These are phyloP conservation scores for Alosa sapidissima DNA, from an alignment of 2,797 vertebrate genomes.

Conservation along the genomic window DNA sequence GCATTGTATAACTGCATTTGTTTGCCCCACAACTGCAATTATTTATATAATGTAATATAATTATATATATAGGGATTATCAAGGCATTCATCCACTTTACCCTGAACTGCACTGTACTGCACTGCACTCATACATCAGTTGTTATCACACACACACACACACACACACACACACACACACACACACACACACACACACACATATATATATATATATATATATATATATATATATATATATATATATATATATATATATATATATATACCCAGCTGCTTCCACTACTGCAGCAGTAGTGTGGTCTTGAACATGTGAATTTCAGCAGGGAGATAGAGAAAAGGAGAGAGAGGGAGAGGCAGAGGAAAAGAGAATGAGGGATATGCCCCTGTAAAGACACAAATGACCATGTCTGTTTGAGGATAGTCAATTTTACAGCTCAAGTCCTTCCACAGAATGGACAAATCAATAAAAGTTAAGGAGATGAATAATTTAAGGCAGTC, in stretches of 20 bases:
- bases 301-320: background rate
- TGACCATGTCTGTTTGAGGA: slow-evolving; percentile 79
- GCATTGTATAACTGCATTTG: too few species aligned
- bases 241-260: too few species aligned
- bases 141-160: background rate
- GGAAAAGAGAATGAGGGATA: slow-evolving; percentile 36
- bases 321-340: background rate
- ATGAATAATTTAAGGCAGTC: slow-evolving; percentile 99
- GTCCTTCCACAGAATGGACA: slow-evolving; percentile 90
- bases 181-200: too few species aligned
- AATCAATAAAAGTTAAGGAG: slow-evolving; percentile 99
- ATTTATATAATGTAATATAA: too few species aligned
- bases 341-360: slow-evolving; percentile 47
- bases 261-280: background rate
- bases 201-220: too few species aligned
- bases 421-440: slow-evolving; percentile 98
- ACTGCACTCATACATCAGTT: background rate
- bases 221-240: too few species aligned
- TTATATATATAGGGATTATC: background rate
- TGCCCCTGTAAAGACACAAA: slow-evolving; percentile 68
- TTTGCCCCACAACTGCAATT: too few species aligned
- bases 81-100: background rate
- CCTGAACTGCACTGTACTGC: background rate
- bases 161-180: too few species aligned
- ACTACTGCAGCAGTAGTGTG: background rate